These are phyloP conservation scores for Abrostola tripartita DNA, from an alignment of 2,888 invertebrate genomes.

Conservation along the genomic window DNA sequence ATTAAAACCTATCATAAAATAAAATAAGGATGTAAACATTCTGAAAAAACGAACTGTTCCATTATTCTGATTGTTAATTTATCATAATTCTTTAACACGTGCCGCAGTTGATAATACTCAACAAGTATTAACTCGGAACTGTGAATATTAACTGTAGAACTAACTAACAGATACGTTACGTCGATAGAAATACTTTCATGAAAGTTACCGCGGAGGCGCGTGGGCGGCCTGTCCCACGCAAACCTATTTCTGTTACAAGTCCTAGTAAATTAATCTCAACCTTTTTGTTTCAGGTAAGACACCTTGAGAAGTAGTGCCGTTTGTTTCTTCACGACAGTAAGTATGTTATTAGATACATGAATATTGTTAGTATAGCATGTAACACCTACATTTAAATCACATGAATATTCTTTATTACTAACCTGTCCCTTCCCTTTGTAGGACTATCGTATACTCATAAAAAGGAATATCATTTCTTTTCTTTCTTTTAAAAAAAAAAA, in stretches of 20 bases:
- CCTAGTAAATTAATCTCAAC: conserved; percentile 42
- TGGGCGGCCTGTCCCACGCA: conserved; percentile 25
- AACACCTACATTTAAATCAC: no score
- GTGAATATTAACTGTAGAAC: conserved; percentile 8
- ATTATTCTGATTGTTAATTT: background rate
- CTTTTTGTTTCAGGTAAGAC: conserved; percentile 63
- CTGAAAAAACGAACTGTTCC: no score
- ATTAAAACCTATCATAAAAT: no score
- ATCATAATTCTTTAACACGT: background rate
- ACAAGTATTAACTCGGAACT: background rate
- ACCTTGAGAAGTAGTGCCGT: conserved; percentile 34
- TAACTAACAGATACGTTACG: conserved; percentile 8
- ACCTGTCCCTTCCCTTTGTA: no score
- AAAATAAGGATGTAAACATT: no score
- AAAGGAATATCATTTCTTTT: no score
- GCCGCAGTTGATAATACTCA: background rate
- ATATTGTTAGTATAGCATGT: conserved; percentile 7
- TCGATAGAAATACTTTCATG: conserved; percentile 18
- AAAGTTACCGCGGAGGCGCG: conserved; percentile 16
- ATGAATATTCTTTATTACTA: no score
- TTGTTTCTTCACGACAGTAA: conserved; percentile 29
- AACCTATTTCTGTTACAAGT: conserved; percentile 39
- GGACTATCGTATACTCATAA: no score
- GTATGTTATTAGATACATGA: conserved; percentile 33
- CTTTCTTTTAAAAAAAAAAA: no score